Base-by-base conservation (phyloP, 2,113 vertebrate species). In the Meleagris gallopavo region DNA sequence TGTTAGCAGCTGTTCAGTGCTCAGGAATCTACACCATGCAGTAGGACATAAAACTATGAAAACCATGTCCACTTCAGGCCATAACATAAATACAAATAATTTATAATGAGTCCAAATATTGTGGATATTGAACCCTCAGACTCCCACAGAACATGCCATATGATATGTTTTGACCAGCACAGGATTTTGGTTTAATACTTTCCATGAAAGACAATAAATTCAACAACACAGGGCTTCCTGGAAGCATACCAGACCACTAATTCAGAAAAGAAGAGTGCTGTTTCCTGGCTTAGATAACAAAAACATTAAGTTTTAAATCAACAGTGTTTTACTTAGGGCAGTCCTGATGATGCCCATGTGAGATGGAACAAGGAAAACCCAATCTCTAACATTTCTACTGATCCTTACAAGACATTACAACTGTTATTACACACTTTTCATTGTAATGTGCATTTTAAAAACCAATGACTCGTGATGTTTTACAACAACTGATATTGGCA, bases 161-260 rank as follows among this genome's bases (percentile, higher is more conserved):
- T 43, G 65, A 54, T 73, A 81, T 85, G 41, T 69, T 81, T 84
- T 70, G 67, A 82, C 18, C 54, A 93, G n/a, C 40, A 86, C 69
- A 79, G 71, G 32, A 87, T 89, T 92, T 89, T 73, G 8, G 18
- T 70, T 92, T 83, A 93, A 73, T 55, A 61, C 17, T 84, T 85
- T 87, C 29, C 75, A 61, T 57, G 34, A 79, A 87, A 83, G 62
- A 54, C 77, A 76, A 48, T n/a, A 85, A 83, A 89, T 89, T 91
- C 62, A 91, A 66, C 61, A 84, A 65, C 27, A 73, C 13, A 84
- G n/a, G 24, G 61, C 61, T 61, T 77, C 20, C 57, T 94, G 66
- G 75, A 94, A 92, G n/a, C 57, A 58, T 40, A 93, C 70, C 81
- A 94, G 57, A 84, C 20, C 48, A 84, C n/a, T 79, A 78, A 75